Evolutionary conservation across 2,888 invertebrate species (phyloP), one percentile per base, ranked within the genome.

Genomic region (Plebejus anna): DNA sequence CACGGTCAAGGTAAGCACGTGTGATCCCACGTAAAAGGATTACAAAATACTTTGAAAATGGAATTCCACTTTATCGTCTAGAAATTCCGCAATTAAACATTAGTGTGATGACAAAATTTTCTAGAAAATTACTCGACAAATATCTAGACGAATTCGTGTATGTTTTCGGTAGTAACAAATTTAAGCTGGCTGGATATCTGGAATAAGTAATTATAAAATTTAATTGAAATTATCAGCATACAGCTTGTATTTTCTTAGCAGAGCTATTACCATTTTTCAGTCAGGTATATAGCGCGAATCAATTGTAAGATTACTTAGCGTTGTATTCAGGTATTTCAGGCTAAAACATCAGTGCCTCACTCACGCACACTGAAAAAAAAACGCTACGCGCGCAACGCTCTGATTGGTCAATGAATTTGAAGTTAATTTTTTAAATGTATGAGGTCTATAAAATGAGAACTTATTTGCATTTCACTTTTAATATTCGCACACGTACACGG

Each of bases 1-100:
- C 85, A 84, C 80, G 89, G 85, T 79, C 88, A 90, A 81, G 92
- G 93, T 93, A 80, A 91, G 93, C 71, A n/a, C 11, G 28, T 11
- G 61, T 61, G 9, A 32, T 66, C 66, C 32, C 66, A 66, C 6
- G 32, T 32, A 5, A 1, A 11, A 61, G 4, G 22, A 28, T 13
- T 11, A 66, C 66, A 66, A 13, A 28, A 32, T 66, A 66, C 13
- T 66, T 66, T 66, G 5, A 36, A 66, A 66, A 36, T 66, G 32
- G 13, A 66, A 66, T 66, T 66, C 28, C 66, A 32, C 28, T 66
- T 66, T 4, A 32, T 13, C 4, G 66, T 66, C 32, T 66, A 66
- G 66, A 66, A 66, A 32, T 32, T 66, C 5, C 32, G 4, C 36
- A 32, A 66, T 66, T 32, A 36, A 13, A 32, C 1, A 66, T 32